These are phyloP conservation scores for Dynastes maya DNA, from an alignment of 2,888 invertebrate genomes.

Conservation along the genomic window DNA sequence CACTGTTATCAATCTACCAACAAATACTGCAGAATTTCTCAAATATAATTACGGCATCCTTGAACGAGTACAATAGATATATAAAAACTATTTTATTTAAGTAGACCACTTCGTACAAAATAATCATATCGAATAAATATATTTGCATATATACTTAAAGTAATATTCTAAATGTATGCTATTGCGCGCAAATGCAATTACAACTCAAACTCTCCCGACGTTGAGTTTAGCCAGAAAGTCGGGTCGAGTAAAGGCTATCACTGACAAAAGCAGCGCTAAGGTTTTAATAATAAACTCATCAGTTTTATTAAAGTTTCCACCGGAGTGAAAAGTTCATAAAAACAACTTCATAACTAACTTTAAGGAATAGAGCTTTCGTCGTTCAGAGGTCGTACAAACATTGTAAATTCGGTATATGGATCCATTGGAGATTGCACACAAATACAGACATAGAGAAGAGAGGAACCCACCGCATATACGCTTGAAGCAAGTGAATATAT, in stretches of 20 bases:
- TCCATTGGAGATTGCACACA: slow-evolving; percentile 44
- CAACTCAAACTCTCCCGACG: background rate
- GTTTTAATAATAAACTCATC: slow-evolving; percentile 48
- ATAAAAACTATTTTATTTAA: no score
- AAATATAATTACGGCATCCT: no score
- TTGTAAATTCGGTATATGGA: slow-evolving; percentile 52
- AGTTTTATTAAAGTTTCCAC: slow-evolving; percentile 47
- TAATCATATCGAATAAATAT: background rate
- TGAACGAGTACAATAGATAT: background rate
- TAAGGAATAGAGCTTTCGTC: slow-evolving; percentile 51
- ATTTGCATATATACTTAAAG: background rate
- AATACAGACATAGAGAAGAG: slow-evolving; percentile 7
- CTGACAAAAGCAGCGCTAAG: slow-evolving; percentile 19
- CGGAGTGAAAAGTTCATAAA: slow-evolving; percentile 46
- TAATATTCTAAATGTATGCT: slow-evolving; percentile 8
- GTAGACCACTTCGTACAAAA: no score
- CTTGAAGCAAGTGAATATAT: slow-evolving; percentile 23
- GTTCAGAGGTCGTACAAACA: slow-evolving; percentile 53
- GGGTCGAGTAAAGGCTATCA: background rate
- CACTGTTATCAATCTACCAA: no score
- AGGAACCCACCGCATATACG: slow-evolving; percentile 35
- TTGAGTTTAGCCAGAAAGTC: background rate
- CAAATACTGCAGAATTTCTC: no score
- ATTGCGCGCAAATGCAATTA: background rate
- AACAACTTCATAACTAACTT: slow-evolving; percentile 53